Evolutionary conservation across 2,113 vertebrate species (phyloP).

Genomic region (Labeo catla): DNA sequence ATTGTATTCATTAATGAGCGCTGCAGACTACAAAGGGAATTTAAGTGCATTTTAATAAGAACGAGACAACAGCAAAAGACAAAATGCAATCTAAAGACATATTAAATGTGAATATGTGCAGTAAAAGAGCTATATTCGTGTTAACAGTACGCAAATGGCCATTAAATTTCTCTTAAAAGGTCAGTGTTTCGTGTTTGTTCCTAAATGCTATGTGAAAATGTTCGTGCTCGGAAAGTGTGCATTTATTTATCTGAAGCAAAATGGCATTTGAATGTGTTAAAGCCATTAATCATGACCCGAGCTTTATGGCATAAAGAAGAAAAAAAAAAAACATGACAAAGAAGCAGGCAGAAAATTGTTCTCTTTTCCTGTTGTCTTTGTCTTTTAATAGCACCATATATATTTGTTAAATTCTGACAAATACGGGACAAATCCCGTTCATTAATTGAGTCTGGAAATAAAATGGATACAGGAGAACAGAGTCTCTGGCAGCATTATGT

Average conservation of each 20-base stretch:
- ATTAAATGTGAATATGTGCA: conserved; percentile 59
- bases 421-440: neutral
- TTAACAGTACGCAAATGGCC: conserved; percentile 25
- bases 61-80: conserved; percentile 75
- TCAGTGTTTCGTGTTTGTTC: conserved; percentile 16
- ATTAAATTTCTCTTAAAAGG: conserved; percentile 32
- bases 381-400: neutral
- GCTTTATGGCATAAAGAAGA: neutral
- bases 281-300: conserved; percentile 17
- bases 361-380: neutral
- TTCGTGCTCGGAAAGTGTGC: conserved; percentile 12
- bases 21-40: conserved; percentile 83
- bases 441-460: neutral
- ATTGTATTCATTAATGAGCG: conserved; percentile 81
- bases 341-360: neutral
- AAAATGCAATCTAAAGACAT: conserved; percentile 71
- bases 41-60: conserved; percentile 82
- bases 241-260: conserved; percentile 38
- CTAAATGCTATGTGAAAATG: neutral
- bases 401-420: neutral
- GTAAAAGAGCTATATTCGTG: conserved; percentile 23
- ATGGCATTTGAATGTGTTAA: conserved; percentile 38
- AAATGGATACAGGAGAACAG: neutral
- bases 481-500: neutral
- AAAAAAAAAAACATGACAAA: neutral